Conservation (phyloP, 2,888 invertebrate species). For the Cinara cedri region DNA sequence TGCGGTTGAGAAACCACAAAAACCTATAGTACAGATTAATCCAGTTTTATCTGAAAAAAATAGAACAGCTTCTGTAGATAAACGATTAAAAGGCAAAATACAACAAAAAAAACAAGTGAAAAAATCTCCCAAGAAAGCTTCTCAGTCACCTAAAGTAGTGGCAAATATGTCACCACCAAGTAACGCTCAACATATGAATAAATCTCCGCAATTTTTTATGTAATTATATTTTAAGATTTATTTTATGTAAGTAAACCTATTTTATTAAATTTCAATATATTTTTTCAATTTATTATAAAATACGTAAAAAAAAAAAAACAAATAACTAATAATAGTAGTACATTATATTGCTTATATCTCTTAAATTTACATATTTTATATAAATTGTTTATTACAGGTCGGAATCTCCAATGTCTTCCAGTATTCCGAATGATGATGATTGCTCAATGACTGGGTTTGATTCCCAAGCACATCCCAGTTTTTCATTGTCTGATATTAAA, state of each 20-base stretch:
- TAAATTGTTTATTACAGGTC: conserved; percentile 28
- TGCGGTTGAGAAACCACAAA: conserved; percentile 52
- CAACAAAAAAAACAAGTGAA: conserved; percentile 48
- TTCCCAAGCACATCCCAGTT: conserved; percentile 57
- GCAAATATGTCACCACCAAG: conserved; percentile 51
- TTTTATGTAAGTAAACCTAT: too few relatives aligned
- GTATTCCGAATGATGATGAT: conserved; percentile 58
- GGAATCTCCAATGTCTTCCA: conserved; percentile 56
- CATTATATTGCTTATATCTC: too few relatives aligned
- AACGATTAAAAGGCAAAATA: conserved; percentile 46
- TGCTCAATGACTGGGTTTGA: conserved; percentile 59
- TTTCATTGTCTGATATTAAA: conserved; percentile 55
- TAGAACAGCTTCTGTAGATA: conserved; percentile 44
- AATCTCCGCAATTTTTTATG: conserved; percentile 54
- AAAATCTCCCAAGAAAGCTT: conserved; percentile 49
- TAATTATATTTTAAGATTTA: background rate
- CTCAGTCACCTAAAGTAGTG: conserved; percentile 53
- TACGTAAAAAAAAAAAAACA: too few relatives aligned
- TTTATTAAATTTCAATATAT: too few relatives aligned
- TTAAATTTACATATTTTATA: background rate
- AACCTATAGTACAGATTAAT: conserved; percentile 46
- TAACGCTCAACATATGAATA: conserved; percentile 56
- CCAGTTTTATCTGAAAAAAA: conserved; percentile 53
- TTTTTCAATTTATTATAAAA: too few relatives aligned
- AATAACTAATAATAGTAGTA: too few relatives aligned